These are phyloP conservation scores for Phaethornis superciliosus DNA, from an alignment of 2,113 vertebrate species.

Conservation along the genomic window DNA sequence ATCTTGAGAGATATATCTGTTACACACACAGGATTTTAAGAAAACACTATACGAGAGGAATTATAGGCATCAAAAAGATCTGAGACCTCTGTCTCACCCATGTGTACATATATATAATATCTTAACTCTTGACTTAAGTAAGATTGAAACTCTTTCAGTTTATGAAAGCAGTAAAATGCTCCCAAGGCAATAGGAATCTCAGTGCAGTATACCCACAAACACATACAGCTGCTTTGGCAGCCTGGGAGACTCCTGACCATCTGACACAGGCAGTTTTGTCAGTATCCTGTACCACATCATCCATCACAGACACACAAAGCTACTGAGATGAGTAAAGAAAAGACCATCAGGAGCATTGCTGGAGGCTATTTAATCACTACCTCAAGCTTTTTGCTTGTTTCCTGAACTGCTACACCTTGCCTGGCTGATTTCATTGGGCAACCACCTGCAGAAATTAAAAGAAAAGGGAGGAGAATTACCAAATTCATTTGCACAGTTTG, in stretches of 20 bases:
- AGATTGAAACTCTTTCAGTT: not conserved
- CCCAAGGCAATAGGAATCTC: not conserved
- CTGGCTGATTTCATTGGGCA: not conserved
- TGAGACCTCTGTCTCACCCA: not conserved
- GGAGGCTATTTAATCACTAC: slow-evolving; percentile 1
- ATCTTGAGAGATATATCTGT: not conserved
- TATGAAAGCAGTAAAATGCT: not conserved
- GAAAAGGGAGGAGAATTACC: slow-evolving; percentile 17
- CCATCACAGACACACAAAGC: not conserved
- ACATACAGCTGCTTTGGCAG: not conserved
- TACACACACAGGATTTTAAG: not conserved
- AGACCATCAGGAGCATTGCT: not conserved
- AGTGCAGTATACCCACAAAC: not conserved
- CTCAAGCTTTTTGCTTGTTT: not conserved
- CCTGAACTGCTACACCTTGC: slow-evolving; percentile 1
- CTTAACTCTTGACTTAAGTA: not conserved
- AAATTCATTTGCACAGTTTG: slow-evolving; percentile 51
- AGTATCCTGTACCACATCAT: not conserved
- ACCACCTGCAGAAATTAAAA: not conserved
- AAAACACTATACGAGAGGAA: not conserved
- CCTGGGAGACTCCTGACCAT: not conserved
- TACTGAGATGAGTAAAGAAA: not conserved
- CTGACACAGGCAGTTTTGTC: not conserved
- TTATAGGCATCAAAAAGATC: not conserved
- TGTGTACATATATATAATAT: too few species aligned